Base-by-base conservation (phyloP, 2,797 vertebrate species). In the Semotilus atromaculatus region DNA sequence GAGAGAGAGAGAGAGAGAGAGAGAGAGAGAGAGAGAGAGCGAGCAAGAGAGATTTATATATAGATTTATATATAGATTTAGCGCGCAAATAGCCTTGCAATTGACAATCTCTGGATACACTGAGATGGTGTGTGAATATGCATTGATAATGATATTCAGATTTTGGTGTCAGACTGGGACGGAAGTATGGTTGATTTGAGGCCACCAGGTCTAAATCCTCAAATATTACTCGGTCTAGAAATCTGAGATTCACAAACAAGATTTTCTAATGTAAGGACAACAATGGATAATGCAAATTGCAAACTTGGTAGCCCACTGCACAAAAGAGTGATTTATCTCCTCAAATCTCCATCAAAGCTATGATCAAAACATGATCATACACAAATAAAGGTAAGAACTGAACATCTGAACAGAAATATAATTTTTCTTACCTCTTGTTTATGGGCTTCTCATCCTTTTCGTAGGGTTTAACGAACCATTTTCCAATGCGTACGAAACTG, bases 391-490 rank as follows among this genome's bases (percentile, higher is more conserved):
- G 7, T 21, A 58, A 43, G 48, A 75, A n/a, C n/a, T n/a, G n/a
- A n/a, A 78, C n/a, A 58, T 60, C 48, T 71, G 8, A n/a, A 78
- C 16, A 60, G 34, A 71, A 72, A 43, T 13, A 23, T n/a, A 31
- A 8, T 18, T 60, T 38, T 34, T 43, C 11, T 84, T 86, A 99
- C 98, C 98, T 99, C 94, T 99, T 99, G 94, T 99, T 99, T 86
- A 98, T 96, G 88, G 97, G 98, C 94, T 99, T 99, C 92, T 99
- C 98, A 86, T 99, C 98, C 90, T 99, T 99, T 94, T 99, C 98
- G 60, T 99, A 99, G 68, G 98, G 98, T 93, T 99, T 99, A 79
- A 99, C 98, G 87, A 99, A 99, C 98, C 98, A 99, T 87, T 96
- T 98, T 72, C 98, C 98, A 60, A 99, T 97, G 89, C 98, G 97